These are phyloP conservation scores for Sycophila sp. DNA, from an alignment of 1,140 invertebrate genomes.

Conservation along the genomic window DNA sequence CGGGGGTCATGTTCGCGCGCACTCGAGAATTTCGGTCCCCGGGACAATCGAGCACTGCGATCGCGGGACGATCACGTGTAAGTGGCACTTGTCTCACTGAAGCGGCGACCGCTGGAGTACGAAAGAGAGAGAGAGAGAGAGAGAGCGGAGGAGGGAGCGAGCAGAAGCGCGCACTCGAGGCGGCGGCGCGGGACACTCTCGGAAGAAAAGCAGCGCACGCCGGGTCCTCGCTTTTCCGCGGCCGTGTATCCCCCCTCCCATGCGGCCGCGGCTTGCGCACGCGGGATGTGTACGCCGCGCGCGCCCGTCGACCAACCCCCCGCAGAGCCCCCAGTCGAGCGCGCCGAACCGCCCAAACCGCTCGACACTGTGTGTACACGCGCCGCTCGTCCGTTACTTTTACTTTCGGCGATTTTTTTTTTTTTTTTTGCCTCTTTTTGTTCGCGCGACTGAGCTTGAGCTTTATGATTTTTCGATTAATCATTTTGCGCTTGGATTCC, in stretches of 20 bases:
- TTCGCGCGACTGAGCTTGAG: no score
- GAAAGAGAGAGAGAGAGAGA: no score
- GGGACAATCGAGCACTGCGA: not conserved
- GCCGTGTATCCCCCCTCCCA: not conserved
- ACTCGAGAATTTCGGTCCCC: no score
- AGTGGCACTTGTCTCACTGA: not conserved
- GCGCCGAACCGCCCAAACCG: no score
- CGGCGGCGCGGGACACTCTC: not conserved
- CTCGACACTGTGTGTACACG: no score
- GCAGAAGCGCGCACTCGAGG: not conserved
- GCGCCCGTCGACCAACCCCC: not conserved
- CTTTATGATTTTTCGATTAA: no score
- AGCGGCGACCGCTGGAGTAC: not conserved
- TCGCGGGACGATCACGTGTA: not conserved
- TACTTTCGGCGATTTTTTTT: not conserved
- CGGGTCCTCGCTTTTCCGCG: not conserved
- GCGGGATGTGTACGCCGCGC: conserved; percentile 8
- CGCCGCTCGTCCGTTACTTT: not conserved
- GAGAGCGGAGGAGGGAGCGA: not conserved
- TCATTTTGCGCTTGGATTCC: no score
- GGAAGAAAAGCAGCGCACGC: not conserved
- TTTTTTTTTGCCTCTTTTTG: no score
- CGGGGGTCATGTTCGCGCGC: no score
- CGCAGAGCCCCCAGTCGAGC: not conserved
- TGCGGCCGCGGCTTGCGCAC: not conserved